Evolutionary conservation across 1,140 invertebrate species (phyloP), one percentile per base, ranked within the genome.

Genomic region (Paraescarpia echinospica): DNA sequence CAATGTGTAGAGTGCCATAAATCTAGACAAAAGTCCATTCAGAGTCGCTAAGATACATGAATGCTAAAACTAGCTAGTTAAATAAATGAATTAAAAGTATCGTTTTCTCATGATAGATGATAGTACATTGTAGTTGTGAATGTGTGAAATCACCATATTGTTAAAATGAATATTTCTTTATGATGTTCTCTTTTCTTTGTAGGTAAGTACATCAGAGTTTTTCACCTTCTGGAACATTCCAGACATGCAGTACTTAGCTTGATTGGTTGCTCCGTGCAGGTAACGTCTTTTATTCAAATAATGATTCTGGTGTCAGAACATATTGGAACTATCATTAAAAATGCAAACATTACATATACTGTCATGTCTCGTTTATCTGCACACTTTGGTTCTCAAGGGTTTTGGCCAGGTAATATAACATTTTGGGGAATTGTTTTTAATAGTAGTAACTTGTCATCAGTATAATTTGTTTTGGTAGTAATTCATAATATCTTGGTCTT

Each of bases 171-270:
- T 77, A 77, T 6, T 18, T 77, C 22, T 77, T 77, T 77, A 77
- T 77, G 59, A 77, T 77, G 59, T 77, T 77, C 59, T 77, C 59
- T 77, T 77, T 77, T 77, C 59, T 77, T 77, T 77, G 59, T 77
- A 77, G 59, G 59, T 77, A 77, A 77, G 59, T 77, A 77, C 59
- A 77, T 27, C 59, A 77, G 22, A 77, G 41, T 41, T 41, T 22
- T 77, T 31, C 59, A 77, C 22, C 59, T 77, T 77, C 59, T 77
- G 12, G 27, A 27, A 77, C 22, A 77, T 77, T 77, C 59, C 59
- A 77, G 59, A 77, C 22, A 77, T 27, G 22, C 59, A 77, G 59
- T 77, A 41, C 41, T 41, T 41, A 77, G 59, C 22, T 77, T 77
- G 59, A 77, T 27, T 77, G 14, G 59, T 77, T 31, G 27, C 59